phyloP scores from a whole-genome alignment of 2,888 invertebrate species.

The Chaetogeoica ovagalla region DNA sequence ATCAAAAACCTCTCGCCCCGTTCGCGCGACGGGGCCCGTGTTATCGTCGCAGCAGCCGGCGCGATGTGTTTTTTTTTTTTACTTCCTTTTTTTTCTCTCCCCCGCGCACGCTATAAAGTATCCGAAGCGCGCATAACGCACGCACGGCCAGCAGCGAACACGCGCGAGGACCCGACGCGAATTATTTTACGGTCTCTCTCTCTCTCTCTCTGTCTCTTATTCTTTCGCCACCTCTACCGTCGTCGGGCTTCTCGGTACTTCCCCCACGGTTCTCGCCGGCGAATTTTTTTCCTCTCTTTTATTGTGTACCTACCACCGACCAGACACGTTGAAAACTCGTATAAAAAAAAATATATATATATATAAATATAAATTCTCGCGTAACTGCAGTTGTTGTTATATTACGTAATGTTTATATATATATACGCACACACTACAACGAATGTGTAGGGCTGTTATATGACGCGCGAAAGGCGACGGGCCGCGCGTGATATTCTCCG shows the following conservation, averaged over 20 bases:
- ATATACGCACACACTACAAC: no score
- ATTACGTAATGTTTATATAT: no score
- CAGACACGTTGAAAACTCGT: no score
- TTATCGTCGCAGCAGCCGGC: background rate
- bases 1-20: background rate
- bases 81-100: no score
- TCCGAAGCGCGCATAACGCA: background rate
- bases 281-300: no score
- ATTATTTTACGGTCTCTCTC: background rate
- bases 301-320: no score
- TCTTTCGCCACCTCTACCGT: background rate
- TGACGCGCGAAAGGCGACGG: no score
- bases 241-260: slow-evolving; percentile 20
- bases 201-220: background rate
- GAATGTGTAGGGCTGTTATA: no score
- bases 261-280: background rate
- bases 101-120: background rate
- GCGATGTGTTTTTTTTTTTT: background rate
- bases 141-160: background rate
- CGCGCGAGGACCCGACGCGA: background rate
- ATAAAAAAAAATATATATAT: no score
- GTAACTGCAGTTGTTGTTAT: no score
- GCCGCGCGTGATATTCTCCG: slow-evolving; percentile 8
- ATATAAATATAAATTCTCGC: no score
- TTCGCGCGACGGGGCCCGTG: background rate